Evolutionary conservation across 53 echinoderm and acorn worm species (phyloP), one percentile per base, ranked within the genome.

Genomic region (Holothuria leucospilota): DNA sequence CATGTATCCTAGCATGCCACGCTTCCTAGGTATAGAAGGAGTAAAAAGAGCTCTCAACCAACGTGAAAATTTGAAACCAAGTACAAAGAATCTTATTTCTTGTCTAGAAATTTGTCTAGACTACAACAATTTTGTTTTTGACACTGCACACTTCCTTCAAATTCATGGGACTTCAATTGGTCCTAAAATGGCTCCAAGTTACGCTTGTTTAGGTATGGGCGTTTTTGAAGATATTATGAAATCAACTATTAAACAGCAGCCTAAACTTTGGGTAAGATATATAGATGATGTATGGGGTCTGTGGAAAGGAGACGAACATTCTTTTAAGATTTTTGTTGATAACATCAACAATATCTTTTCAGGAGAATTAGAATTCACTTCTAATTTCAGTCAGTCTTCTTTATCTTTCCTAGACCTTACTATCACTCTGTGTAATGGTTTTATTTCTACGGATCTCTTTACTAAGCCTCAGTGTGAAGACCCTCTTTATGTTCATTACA

Each of bases 201-300:
- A 75, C 6, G 77, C 34, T 34, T 34, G 34, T 34, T 34, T 34
- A 34, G 34, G 34, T 3, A 34, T 34, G 34, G 34, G 2, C 77
- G 15, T 75, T 38, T 42, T 42, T 75, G 20, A 42, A 42, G 16
- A 75, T 75, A 42, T 38, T 38, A 34, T 34, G 3, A 34, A 34
- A 34, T 34, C 34, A 2, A 34, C 34, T 34, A 34, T 34, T 34
- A 34, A 20, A 2, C 3, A 1, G 34, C 34, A 34, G 34, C 34
- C 77, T 21, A 2, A 39, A 2, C 29, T 23, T 20, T 75, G 77
- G 77, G 25, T 20, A 4, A 18, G 77, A 18, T 75, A 75, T 41
- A 75, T 75, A 2, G 77, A 75, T 6, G 77, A 75, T 41, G 25
- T 75, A 2, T 75, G 77, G 77, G 51, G 77, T 42, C 49, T 75